Base-by-base conservation (phyloP, 1,140 invertebrate genomes). In the Ceratitis capitata region DNA sequence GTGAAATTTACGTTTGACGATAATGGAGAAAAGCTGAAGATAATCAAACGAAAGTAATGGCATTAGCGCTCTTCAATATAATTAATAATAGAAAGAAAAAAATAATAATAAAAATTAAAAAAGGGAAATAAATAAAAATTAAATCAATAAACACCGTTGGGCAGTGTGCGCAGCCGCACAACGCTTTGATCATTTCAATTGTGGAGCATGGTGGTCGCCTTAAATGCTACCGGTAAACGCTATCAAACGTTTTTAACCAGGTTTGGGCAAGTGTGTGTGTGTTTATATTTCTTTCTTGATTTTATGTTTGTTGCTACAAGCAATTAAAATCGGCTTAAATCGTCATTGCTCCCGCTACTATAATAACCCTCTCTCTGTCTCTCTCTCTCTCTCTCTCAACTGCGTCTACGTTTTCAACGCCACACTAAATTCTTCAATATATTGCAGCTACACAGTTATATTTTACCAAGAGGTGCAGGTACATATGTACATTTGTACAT, bases 271-370 rank as follows among this genome's bases (percentile, higher is more conserved):
- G n/a, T 61, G 29, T 42, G 39, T 51, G 29, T 19, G 16, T 51
- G 58, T 69, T 51, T 49, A 39, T 0, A 4, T 42, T 58, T 69
- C 5, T 49, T 19, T 78, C 35, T 56, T 23, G 53, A 53, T 64
- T 35, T 53, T 39, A 78, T 64, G 39, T 85, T 64, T 85, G 69
- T 82, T 85, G 74, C 78, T 85, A 85, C 47, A 45, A 78, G 29
- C 84, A 85, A 85, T 85, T 85, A 85, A 85, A 85, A 85, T 32
- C 84, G 84, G 69, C 84, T 78, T 85, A 85, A 85, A 85, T 14
- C 74, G 47, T 78, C 69, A 78, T 45, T 78, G 69, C 69, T 84
- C 12, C 19, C 56, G 83, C n/a, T 61, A 23, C n/a, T n/a, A n/a
- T n/a, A n/a, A n/a, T n/a, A n/a, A n/a, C n/a, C n/a, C n/a, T n/a